These are phyloP conservation scores for Myopa testacea DNA, from an alignment of 2,888 invertebrate species.

Conservation along the genomic window DNA sequence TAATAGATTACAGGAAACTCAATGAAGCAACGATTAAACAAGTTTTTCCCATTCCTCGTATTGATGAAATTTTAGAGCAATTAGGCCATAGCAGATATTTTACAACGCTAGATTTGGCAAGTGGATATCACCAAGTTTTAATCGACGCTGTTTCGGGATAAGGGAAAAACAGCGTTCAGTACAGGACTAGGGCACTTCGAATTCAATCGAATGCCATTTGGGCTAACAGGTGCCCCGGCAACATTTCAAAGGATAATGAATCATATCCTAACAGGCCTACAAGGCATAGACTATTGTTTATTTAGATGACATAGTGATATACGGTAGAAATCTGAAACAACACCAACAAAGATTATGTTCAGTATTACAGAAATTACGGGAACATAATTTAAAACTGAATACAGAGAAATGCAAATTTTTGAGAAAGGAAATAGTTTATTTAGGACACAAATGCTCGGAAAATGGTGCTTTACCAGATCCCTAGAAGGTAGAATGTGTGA, in stretches of 20 bases:
- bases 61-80: no score
- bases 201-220: conserved; percentile 40
- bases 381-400: no score
- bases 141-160: conserved; percentile 36
- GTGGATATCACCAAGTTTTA: conserved; percentile 44
- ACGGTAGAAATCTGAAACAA: conserved; percentile 40
- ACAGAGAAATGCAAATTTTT: no score
- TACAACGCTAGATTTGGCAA: conserved; percentile 39
- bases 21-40: no score
- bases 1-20: no score
- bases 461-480: no score
- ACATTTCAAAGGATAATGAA: conserved; percentile 37
- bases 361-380: no score
- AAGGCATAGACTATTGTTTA: background rate
- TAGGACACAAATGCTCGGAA: no score
- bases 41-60: no score
- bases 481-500: no score
- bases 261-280: background rate
- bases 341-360: no score
- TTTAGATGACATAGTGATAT: conserved; percentile 43
- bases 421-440: no score
- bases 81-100: conserved; percentile 17
- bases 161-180: conserved; percentile 41
- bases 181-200: conserved; percentile 39
- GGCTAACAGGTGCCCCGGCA: conserved; percentile 36